Evolutionary conservation across 1,140 invertebrate species (phyloP).

Genomic region (Mesaphorura yosii): DNA sequence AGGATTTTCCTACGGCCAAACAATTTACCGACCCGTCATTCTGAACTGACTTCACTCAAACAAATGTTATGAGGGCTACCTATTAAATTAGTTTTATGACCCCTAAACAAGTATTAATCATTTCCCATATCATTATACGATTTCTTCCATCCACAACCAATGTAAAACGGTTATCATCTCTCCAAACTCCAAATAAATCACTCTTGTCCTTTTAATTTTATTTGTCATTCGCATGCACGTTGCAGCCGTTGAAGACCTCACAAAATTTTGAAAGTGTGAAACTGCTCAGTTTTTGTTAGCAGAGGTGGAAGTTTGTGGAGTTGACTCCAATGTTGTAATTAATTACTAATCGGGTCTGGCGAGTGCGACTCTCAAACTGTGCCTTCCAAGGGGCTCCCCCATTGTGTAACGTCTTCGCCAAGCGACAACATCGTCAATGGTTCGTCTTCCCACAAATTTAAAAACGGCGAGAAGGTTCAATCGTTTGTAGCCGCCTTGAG

Average conservation of each 20-base stretch:
- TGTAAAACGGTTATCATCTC: not conserved
- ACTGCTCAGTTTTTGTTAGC: too few species aligned
- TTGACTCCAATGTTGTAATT: conserved; percentile 26
- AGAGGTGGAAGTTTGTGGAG: conserved; percentile 24
- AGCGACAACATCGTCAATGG: conserved; percentile 23
- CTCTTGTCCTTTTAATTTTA: not conserved
- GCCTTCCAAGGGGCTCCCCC: conserved; percentile 20
- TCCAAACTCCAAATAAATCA: not conserved
- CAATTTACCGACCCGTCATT: conserved; percentile 27
- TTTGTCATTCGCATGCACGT: too few species aligned
- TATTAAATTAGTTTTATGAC: not conserved
- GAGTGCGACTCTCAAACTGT: conserved; percentile 23
- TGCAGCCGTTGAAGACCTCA: too few species aligned
- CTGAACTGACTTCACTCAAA: too few species aligned
- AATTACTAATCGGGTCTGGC: conserved; percentile 16
- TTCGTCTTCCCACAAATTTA: conserved; percentile 23
- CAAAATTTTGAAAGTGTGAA: too few species aligned
- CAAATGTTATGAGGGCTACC: too few species aligned
- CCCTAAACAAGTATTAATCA: not conserved
- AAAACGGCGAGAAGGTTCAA: conserved; percentile 24
- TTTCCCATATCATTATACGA: not conserved
- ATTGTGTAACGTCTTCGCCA: conserved; percentile 20
- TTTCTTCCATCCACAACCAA: not conserved
- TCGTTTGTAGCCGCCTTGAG: conserved; percentile 30
- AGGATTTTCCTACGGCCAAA: conserved; percentile 24